These are phyloP conservation scores for Rotaria magnacalcarata DNA, from an alignment of 2,888 invertebrate species.

Conservation along the genomic window DNA sequence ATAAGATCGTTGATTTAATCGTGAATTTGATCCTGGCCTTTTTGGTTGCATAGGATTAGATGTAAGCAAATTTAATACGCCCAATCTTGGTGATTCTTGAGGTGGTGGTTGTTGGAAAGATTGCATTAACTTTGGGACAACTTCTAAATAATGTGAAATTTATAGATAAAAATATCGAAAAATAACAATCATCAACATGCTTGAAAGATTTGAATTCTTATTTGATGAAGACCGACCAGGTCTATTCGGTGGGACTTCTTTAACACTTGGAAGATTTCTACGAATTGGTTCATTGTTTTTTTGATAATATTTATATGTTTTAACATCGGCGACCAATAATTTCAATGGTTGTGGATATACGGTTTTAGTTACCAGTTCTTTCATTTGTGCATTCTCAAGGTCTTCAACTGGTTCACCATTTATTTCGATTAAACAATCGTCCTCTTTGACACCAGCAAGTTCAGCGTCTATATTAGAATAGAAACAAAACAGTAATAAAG, in stretches of 20 bases:
- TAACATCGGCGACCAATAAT: neutral
- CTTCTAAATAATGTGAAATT: no score
- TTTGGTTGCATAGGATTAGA: neutral
- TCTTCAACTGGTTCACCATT: neutral
- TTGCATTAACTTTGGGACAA: no score
- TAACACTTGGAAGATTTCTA: neutral
- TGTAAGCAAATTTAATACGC: no score
- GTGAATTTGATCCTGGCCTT: no score
- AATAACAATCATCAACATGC: no score
- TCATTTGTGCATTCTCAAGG: neutral
- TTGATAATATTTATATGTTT: neutral
- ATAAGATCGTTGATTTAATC: neutral
- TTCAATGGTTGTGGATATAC: neutral
- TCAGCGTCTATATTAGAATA: neutral
- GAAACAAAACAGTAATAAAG: no score
- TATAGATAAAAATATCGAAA: no score
- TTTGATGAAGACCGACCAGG: neutral
- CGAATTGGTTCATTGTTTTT: neutral
- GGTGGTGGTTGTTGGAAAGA: no score
- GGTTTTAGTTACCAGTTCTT: neutral
- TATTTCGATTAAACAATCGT: neutral
- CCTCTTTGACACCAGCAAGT: neutral
- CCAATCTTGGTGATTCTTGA: no score
- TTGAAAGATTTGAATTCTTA: fast-evolving
- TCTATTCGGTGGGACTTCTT: neutral